Conservation (phyloP, 2,113 vertebrate species). For the Corythornis cristatus region DNA sequence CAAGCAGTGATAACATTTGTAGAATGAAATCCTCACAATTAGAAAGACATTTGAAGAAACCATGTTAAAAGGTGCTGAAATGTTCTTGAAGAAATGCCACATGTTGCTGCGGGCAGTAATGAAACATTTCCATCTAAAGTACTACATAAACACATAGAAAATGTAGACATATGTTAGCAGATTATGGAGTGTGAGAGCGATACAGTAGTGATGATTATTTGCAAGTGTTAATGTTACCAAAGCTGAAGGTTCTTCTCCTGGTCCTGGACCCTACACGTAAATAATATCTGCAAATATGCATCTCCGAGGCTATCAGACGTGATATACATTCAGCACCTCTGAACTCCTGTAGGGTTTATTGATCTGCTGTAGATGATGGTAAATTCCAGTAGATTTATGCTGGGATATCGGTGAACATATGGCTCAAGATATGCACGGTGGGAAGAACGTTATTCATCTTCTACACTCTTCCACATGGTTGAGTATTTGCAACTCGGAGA, state of each 20-base stretch:
- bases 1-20: conserved; percentile 63
- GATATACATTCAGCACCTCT: not conserved
- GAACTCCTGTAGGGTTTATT: not conserved
- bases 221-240: conserved; percentile 51
- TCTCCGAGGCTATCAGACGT: not conserved
- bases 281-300: conserved; percentile 3
- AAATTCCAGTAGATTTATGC: conserved; percentile 37
- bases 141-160: conserved; percentile 55
- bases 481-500: not conserved
- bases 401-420: conserved; percentile 5
- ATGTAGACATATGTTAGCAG: conserved; percentile 62
- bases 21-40: conserved; percentile 57
- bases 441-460: conserved; percentile 10
- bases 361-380: not conserved
- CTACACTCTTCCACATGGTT: not conserved
- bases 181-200: conserved; percentile 60
- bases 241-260: conserved; percentile 56
- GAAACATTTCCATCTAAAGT: conserved; percentile 69
- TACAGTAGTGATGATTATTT: conserved; percentile 57
- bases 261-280: conserved; percentile 20
- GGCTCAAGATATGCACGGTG: conserved; percentile 18
- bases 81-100: conserved; percentile 67
- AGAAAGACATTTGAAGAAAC: conserved; percentile 59
- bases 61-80: conserved; percentile 62
- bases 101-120: conserved; percentile 65